phyloP scores from a whole-genome alignment of 2,797 vertebrate genomes.

The Hydrocynus forskahlii region DNA sequence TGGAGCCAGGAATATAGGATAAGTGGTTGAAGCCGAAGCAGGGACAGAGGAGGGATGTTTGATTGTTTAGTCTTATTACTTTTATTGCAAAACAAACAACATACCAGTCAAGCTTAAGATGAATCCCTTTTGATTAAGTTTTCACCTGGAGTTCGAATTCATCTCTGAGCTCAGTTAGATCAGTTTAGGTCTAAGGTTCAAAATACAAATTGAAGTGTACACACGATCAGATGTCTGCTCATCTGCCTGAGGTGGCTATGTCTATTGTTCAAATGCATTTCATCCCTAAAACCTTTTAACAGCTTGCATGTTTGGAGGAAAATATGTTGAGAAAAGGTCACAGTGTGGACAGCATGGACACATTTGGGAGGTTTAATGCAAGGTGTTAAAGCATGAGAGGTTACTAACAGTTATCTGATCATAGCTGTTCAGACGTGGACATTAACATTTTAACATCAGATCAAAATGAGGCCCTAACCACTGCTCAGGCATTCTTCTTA shows the following conservation, averaged over 20 bases:
- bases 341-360: not conserved
- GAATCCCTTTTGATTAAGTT: not conserved
- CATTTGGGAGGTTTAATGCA: conserved; percentile 16
- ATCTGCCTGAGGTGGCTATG: not conserved
- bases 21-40: conserved; percentile 78
- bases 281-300: conserved; percentile 5
- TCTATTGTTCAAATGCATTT: not conserved
- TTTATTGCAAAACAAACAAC: conserved; percentile 60
- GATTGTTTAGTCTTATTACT: conserved; percentile 61
- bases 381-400: not conserved
- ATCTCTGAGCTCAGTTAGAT: not conserved
- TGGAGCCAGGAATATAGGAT: conserved; percentile 84
- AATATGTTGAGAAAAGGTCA: conserved; percentile 1
- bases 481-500: not conserved
- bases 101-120: not conserved
- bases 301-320: not conserved
- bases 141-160: not conserved
- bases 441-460: conserved; percentile 3
- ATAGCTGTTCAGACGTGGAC: not conserved
- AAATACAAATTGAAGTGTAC: not conserved
- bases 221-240: not conserved
- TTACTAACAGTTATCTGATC: conserved; percentile 13
- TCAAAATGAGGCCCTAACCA: not conserved
- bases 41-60: conserved; percentile 68
- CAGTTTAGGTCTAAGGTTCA: not conserved